phyloP scores from a whole-genome alignment of 2,797 vertebrate species.

The Chelonia mydas region DNA sequence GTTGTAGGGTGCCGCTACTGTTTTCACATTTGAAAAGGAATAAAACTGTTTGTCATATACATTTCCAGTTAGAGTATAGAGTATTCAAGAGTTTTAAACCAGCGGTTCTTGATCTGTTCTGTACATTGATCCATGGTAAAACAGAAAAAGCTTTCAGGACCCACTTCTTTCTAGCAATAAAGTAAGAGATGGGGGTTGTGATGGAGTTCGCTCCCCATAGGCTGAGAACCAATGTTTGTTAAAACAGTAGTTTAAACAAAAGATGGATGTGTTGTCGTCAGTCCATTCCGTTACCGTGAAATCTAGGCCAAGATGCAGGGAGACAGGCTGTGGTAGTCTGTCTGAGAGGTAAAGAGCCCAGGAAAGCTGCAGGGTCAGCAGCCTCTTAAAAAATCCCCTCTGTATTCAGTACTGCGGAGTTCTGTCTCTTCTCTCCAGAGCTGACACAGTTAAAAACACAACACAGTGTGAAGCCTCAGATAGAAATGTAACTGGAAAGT shows the following conservation, averaged over 20 bases:
- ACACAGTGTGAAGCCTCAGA: fast-evolving
- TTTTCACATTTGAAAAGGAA: background rate
- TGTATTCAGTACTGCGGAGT: fast-evolving
- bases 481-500: background rate
- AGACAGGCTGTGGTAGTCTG: background rate
- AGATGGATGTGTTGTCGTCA: background rate
- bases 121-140: background rate
- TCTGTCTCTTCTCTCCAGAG: background rate
- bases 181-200: background rate
- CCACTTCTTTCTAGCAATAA: background rate
- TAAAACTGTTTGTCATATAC: background rate
- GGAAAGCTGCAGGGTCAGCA: background rate
- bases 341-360: background rate
- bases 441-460: background rate
- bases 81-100: background rate
- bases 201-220: background rate
- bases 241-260: background rate
- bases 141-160: background rate
- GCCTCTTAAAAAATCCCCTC: background rate
- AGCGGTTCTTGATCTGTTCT: background rate
- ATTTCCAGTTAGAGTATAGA: background rate
- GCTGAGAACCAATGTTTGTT: background rate
- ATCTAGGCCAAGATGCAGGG: background rate
- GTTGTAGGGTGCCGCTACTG: fast-evolving
- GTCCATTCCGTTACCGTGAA: background rate